Conservation (phyloP, 2,797 vertebrate species). For the Pitangus sulphuratus region DNA sequence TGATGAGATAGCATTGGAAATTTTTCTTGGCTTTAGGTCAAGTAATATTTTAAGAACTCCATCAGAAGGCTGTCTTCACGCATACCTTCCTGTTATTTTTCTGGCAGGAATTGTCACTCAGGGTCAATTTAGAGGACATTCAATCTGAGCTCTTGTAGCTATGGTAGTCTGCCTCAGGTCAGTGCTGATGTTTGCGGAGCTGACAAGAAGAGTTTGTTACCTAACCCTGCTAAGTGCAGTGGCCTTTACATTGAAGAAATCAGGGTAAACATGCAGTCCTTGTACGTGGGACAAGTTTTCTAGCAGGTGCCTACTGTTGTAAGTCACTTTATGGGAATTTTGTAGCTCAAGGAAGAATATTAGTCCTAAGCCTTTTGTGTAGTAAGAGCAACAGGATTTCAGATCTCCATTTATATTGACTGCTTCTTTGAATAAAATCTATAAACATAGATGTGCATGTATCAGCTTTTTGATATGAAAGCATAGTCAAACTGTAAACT, state of each 20-base stretch:
- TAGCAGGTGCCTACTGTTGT: background rate
- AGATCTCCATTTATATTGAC: background rate
- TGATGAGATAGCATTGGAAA: background rate
- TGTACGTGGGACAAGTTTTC: background rate
- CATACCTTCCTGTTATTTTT: conserved; percentile 41
- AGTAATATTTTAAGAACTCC: conserved; percentile 41
- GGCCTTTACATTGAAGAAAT: background rate
- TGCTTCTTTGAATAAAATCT: background rate
- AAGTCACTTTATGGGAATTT: background rate
- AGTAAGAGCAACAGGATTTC: background rate
- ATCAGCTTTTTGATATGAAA: background rate
- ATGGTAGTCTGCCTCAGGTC: conserved; percentile 45
- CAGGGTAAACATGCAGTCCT: background rate
- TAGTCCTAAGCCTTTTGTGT: background rate
- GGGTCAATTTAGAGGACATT: conserved; percentile 30
- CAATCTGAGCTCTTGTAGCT: background rate
- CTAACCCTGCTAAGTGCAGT: conserved; percentile 2
- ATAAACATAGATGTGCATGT: background rate
- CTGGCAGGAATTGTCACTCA: conserved; percentile 48
- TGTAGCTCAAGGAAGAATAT: background rate
- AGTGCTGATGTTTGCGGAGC: conserved; percentile 38
- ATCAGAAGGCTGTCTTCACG: background rate
- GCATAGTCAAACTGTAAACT: background rate
- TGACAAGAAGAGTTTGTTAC: conserved; percentile 51
- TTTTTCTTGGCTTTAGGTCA: conserved; percentile 27